Base-by-base conservation (phyloP, 2,797 vertebrate species). In the Psittacula derbiana region DNA sequence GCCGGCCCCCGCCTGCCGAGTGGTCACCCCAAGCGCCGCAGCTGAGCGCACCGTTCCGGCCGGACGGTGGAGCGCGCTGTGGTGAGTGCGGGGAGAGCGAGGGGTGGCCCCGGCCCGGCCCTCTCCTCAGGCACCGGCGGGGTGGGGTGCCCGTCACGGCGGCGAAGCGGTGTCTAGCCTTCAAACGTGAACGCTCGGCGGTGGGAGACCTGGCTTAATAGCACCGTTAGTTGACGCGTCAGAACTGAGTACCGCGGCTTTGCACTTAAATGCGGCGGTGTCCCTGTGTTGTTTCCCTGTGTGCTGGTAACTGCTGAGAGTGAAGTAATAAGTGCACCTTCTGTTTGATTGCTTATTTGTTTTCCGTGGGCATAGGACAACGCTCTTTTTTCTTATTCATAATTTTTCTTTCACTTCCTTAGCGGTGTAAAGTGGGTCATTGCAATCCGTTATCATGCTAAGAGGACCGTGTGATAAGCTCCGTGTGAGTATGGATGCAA, bases 341-440 rank as follows among this genome's bases (percentile, higher is more conserved):
- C 49, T 33, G 28, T 65, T 53, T 4, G 21, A 57, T 57, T 33
- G 55, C 55, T 33, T 57, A n/a, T 19, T 38, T 52, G 2, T 7
- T 4, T 23, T 3, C 23, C 16, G 6, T 47, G 50, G 58, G 50
- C 18, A n/a, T 50, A 66, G 53, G 87, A 33, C 91, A 52, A 38
- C 33, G n/a, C 16, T 30, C 67, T 57, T 44, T 58, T 95, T 70
- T n/a, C 79, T 55, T 25, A 75, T 50, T 80, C 36, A 33, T 94
- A 24, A 15, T 55, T 83, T 91, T 67, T 41, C 55, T 84, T 87
- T 95, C 76, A 10, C 55, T 95, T 89, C 76, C 17, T 93, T 85
- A 84, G 40, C 71, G 18, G 47, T 62, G 66, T 80, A 71, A 95
- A 96, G 85, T 74, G 75, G 82, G n/a, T 95, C 70, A 71, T 86